Evolutionary conservation across 2,113 vertebrate species (phyloP).

Genomic region (Pseudorhombus dupliciocellatus): DNA sequence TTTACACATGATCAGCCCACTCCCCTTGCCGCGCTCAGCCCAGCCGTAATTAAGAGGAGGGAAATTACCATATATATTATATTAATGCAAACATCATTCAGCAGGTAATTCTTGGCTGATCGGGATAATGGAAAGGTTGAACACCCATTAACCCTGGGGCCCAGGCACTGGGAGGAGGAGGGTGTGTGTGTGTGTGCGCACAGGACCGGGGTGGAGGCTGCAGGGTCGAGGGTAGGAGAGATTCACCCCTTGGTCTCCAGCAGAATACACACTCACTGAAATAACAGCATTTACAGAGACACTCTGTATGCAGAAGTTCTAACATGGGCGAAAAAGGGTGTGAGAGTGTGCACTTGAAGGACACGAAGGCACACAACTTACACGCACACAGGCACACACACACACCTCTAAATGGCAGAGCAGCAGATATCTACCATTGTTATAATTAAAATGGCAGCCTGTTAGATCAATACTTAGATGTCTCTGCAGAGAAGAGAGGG

Average conservation of each 20-base stretch:
- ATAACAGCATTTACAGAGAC: constrained; percentile 63
- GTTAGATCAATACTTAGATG: constrained; percentile 93
- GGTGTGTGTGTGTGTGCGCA: constrained; percentile 31
- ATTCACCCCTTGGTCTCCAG: constrained; percentile 65
- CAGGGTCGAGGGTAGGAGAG: constrained; percentile 61
- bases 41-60: constrained; percentile 99
- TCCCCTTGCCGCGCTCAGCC: constrained; percentile 96
- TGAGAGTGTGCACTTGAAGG: constrained; percentile 38
- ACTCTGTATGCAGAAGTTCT: constrained; percentile 52
- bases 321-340: constrained; percentile 38
- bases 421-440: constrained; percentile 89
- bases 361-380: constrained; percentile 16
- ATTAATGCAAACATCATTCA: constrained; percentile 99
- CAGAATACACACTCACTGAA: constrained; percentile 50
- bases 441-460: constrained; percentile 92
- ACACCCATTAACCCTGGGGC: constrained; percentile 99
- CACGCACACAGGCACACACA: constrained; percentile 20
- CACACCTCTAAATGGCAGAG: constrained; percentile 78
- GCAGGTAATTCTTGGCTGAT: constrained; percentile 99
- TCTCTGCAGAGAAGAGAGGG: constrained; percentile 83
- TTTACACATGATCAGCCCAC: constrained; percentile 99
- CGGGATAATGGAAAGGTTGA: constrained; percentile 99
- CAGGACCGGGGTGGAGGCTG: constrained; percentile 42
- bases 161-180: constrained; percentile 91
- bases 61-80: constrained; percentile 99